phyloP scores from a whole-genome alignment of 2,113 vertebrate genomes.

The Cottus gobio region DNA sequence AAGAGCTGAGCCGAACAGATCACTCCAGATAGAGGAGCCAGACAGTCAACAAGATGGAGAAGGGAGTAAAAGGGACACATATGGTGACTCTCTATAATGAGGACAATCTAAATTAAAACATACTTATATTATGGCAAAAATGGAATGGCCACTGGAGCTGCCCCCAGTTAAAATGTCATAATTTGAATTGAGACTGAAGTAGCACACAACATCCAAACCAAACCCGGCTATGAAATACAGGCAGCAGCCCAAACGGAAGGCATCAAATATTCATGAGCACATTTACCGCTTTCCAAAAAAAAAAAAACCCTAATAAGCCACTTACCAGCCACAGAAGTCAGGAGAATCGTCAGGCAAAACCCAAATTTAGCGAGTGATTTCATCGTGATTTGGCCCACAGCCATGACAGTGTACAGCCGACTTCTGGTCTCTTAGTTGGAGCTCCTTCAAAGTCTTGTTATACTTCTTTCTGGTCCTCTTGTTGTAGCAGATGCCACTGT shows the following conservation, averaged over 20 bases:
- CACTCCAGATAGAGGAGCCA: conserved; percentile 26
- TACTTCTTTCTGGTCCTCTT: not conserved
- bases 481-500: not conserved
- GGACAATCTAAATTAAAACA: not conserved
- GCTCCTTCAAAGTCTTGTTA: conserved; percentile 32
- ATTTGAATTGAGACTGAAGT: not conserved
- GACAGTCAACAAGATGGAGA: conserved; percentile 15
- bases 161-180: not conserved
- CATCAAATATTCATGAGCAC: conserved; percentile 50
- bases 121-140: not conserved
- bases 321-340: conserved; percentile 78
- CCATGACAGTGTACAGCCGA: conserved; percentile 44
- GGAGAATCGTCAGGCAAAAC: conserved; percentile 71
- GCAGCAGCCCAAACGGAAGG: not conserved
- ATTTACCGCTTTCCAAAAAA: not conserved
- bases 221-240: not conserved
- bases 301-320: conserved; percentile 22
- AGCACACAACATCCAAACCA: conserved; percentile 27
- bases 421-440: conserved; percentile 39
- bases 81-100: not conserved
- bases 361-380: conserved; percentile 68
- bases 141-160: not conserved
- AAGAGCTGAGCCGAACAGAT: conserved; percentile 13
- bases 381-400: conserved; percentile 65
- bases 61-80: conserved; percentile 6